Base-by-base conservation (phyloP, 2,797 vertebrate species). In the Sternotherus odoratus region DNA sequence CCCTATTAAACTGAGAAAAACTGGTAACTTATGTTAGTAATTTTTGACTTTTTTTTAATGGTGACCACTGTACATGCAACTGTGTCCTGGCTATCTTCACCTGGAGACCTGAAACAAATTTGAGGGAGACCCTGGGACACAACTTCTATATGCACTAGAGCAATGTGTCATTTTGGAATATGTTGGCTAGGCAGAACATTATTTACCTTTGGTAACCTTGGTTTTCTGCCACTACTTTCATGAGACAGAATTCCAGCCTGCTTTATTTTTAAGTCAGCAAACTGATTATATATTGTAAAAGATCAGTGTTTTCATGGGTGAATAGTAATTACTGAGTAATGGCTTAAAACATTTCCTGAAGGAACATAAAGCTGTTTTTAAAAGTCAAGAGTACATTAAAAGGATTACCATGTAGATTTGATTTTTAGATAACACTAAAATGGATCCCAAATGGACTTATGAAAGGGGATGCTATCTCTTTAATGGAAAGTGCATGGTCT, bases 401-500 rank as follows among this genome's bases (percentile, higher is more conserved):
- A 99, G 98, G 98, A 98, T 98, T 99, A 98, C 98, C 98, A 98
- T 98, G 98, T 98, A 98, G 98, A 99, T 99, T 98, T 98, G 98
- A 99, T 99, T 99, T 98, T 98, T 98, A 98, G 98, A 99, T 99
- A 99, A 98, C 98, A 96, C 97, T 98, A 98, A 99, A 98, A 99
- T 98, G 98, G 98, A 99, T 99, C 98, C 98, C 98, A 99, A 99
- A 99, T 99, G 98, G 98, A 98, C 98, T 98, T 98, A 98, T 96
- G 98, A 98, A 99, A 98, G 98, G 94, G 98, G 98, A 99, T 98
- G 98, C 98, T 99, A 99, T 99, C 99, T 98, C 98, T 98, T 98
- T 99, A 99, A 99, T 99, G 98, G 98, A 99, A 98, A 99, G 98
- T 98, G 98, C 98, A 98, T 98, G 98, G 98, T 98, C 98, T 97